A percentile compares a stretch with the other conserved stretches of the same genome.
Conservation (phyloP, 1,140 invertebrate species). For the Eupeodes corollae region DNA sequence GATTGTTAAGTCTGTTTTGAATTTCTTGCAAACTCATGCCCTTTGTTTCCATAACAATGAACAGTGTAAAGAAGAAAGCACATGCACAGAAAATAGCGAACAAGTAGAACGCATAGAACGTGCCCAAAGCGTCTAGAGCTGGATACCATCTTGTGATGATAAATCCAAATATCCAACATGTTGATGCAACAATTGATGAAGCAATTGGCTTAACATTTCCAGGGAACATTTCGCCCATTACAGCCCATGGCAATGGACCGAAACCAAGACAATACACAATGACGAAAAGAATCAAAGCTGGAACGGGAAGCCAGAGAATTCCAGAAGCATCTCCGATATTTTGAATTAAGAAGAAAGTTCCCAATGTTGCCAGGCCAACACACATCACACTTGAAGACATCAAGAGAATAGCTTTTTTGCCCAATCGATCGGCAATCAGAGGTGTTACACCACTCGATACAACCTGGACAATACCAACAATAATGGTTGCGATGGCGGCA, state of each 20-base stretch:
- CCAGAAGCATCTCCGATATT: conserved; percentile 36
- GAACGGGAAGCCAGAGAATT: conserved; percentile 52
- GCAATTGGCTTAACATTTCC: conserved; percentile 62
- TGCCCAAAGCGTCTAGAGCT: conserved; percentile 48
- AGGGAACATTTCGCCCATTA: conserved; percentile 76
- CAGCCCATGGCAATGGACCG: conserved; percentile 74
- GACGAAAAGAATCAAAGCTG: conserved; percentile 55
- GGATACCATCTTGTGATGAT: conserved; percentile 66
- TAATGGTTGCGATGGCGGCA: conserved; percentile 55
- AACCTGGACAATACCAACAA: conserved; percentile 59
- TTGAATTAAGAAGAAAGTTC: conserved; percentile 51
- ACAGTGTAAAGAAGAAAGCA: conserved; percentile 49
- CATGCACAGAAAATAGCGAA: conserved; percentile 59
- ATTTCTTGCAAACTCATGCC: conserved; percentile 67
- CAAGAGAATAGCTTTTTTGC: conserved; percentile 58
- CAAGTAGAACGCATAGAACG: conserved; percentile 64
- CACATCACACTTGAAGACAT: conserved; percentile 56
- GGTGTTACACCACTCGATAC: conserved; percentile 55
- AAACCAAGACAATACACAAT: conserved; percentile 55
- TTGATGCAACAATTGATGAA: conserved; percentile 59
- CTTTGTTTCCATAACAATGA: conserved; percentile 72
- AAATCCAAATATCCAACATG: conserved; percentile 71
- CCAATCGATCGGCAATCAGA: conserved; percentile 62
- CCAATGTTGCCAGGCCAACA: conserved; percentile 44
- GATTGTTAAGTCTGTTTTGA: conserved; percentile 51